Evolutionary conservation across 2,888 invertebrate species (phyloP), one percentile per base, ranked within the genome.

Genomic region (Alviniconcha strummeri): DNA sequence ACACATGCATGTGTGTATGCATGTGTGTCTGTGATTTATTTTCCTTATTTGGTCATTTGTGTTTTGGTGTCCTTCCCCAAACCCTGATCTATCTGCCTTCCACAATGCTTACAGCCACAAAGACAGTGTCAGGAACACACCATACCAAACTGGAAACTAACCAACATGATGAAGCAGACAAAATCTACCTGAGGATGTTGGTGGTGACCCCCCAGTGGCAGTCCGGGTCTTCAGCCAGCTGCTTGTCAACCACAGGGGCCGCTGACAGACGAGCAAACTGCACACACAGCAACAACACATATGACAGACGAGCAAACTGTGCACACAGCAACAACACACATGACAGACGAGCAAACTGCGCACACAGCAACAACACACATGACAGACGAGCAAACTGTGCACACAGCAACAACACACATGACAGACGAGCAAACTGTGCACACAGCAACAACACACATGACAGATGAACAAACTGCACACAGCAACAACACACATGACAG

Each of bases 131-230:
- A 36, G 36, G 3, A 36, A 36, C 36, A 36, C 36, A 36, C 3
- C 36, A 36, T 36, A 36, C 36, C 36, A 36, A 36, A 36, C 36
- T 36, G 36, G 36, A 36, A 36, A 36, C 36, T 36, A 36, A 36
- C 36, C 3, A 36, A 1, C 36, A 36, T 36, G 3, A 36, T 36
- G 0, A 36, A 52, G 64, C 13, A 77, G 15, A 69, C 5, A 60
- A 13, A 3, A 19, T n/a, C 81, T 86, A 90, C 90, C 87, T 84
- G 60, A 86, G 86, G 15, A 90, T 85, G 71, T 88, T 87, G 3
- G 87, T 84, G 56, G 83, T 81, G 60, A 90, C 85, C 15, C 91
- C 91, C 90, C 90, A 90, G 83, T 90, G 91, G 85, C 89, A 87
- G 19, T 91, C 91, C 6, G 88, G 86, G 77, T 90, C 91, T 75